Evolutionary conservation across 2,113 vertebrate species (phyloP).

Genomic region (human): DNA sequence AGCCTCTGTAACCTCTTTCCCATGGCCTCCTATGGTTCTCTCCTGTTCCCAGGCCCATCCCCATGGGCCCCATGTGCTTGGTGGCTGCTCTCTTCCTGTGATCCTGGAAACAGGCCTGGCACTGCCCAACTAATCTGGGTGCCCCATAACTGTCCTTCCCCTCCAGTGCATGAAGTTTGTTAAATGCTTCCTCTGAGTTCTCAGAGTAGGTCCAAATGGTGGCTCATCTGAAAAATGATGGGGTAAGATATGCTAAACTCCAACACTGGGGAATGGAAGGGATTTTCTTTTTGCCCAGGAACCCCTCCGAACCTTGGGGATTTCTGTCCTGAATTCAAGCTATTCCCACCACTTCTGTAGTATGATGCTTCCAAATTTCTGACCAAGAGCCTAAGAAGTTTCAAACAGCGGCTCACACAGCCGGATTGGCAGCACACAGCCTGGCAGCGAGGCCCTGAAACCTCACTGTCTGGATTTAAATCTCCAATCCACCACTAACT

Average conservation of each 20-base stretch:
- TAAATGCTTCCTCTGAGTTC: not conserved
- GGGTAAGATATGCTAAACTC: no score
- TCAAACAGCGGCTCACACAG: not conserved
- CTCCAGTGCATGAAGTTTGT: not conserved
- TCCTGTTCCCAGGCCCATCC: not conserved
- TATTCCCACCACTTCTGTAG: not conserved
- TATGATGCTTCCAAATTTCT: not conserved
- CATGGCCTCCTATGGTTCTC: not conserved
- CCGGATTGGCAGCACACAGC: not conserved
- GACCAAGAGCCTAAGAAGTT: not conserved
- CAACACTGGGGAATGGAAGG: not conserved
- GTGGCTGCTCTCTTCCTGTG: not conserved
- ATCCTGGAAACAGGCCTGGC: not conserved
- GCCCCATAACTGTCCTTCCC: not conserved
- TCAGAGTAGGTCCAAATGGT: not conserved
- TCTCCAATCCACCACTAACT: not conserved
- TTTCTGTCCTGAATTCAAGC: not conserved
- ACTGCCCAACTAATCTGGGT: not conserved
- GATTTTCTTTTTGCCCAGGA: not conserved
- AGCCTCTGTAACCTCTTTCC: not conserved
- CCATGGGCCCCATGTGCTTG: not conserved
- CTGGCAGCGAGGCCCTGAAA: not conserved
- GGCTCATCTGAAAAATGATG: not conserved
- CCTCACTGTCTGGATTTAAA: not conserved
- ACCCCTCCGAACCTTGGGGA: not conserved